A percentile compares a stretch with the other conserved stretches of the same genome.
Conservation (phyloP, 2,113 vertebrate species). For the Oreotrochilus melanogaster region DNA sequence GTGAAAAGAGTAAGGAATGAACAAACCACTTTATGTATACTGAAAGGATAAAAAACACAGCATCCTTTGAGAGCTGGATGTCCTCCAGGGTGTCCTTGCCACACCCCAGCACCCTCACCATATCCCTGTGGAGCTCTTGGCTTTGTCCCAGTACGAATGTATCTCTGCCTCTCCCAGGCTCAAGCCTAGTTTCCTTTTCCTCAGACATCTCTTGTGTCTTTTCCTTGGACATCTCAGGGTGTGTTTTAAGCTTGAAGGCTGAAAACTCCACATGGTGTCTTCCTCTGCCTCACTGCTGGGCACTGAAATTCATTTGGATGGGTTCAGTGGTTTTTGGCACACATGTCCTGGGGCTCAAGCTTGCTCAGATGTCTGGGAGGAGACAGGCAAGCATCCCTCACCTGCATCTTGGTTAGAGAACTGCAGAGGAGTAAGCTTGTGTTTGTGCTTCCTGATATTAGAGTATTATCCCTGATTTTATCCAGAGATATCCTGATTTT, state of each 20-base stretch:
- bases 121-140: neutral
- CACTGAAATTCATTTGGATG: neutral
- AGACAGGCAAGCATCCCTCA: neutral
- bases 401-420: neutral
- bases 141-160: fast-evolving
- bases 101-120: fast-evolving
- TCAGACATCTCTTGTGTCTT: neutral
- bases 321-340: neutral
- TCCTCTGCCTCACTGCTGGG: neutral
- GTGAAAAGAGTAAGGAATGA: neutral
- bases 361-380: neutral
- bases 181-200: neutral
- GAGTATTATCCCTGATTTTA: neutral
- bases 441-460: neutral
- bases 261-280: neutral
- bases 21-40: neutral
- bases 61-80: neutral
- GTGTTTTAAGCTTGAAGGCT: neutral
- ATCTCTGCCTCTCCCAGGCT: neutral
- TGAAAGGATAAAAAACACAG: neutral
- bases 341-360: neutral
- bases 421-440: neutral
- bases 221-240: neutral
- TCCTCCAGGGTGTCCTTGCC: neutral
- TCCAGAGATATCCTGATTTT: no score